Evolutionary conservation across 2,888 invertebrate genomes (phyloP).

Genomic region (Bruchidius siliquastri): DNA sequence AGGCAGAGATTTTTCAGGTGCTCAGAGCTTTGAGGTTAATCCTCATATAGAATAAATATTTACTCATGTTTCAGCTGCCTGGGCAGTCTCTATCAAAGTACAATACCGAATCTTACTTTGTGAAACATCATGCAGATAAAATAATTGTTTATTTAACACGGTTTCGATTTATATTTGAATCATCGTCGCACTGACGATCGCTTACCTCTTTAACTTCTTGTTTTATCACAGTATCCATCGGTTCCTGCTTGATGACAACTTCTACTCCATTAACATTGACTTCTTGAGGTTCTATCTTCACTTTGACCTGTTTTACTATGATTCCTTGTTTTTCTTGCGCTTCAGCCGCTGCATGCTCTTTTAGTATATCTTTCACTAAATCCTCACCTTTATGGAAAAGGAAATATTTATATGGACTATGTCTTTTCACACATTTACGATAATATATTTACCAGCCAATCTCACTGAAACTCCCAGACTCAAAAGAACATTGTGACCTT

Average conservation of each 20-base stretch:
- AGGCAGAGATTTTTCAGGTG: too few relatives aligned
- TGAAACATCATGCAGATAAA: too few relatives aligned
- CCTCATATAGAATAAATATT: neutral
- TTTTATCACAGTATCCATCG: conserved; percentile 10
- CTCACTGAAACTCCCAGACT: conserved; percentile 70
- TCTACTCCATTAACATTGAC: conserved; percentile 23
- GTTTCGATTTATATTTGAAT: too few relatives aligned
- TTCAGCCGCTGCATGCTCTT: conserved; percentile 39
- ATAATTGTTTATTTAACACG: too few relatives aligned
- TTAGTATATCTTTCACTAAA: conserved; percentile 50
- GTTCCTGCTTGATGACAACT: conserved; percentile 18
- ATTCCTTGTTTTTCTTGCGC: conserved; percentile 27
- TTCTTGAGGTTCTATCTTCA: conserved; percentile 25
- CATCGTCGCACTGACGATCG: too few relatives aligned
- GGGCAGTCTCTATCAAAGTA: too few relatives aligned
- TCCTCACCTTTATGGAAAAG: conserved; percentile 61
- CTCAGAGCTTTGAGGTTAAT: too few relatives aligned
- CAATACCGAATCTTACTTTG: too few relatives aligned
- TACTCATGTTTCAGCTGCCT: too few relatives aligned
- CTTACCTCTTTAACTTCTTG: conserved; percentile 9
- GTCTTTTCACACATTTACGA: neutral
- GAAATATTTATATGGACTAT: too few relatives aligned
- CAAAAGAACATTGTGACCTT: conserved; percentile 71
- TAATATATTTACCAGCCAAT: conserved; percentile 60
- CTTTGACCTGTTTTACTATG: conserved; percentile 7